These are phyloP conservation scores for Oscheius sp. DNA, from an alignment of 2,888 invertebrate species.

Conservation along the genomic window DNA sequence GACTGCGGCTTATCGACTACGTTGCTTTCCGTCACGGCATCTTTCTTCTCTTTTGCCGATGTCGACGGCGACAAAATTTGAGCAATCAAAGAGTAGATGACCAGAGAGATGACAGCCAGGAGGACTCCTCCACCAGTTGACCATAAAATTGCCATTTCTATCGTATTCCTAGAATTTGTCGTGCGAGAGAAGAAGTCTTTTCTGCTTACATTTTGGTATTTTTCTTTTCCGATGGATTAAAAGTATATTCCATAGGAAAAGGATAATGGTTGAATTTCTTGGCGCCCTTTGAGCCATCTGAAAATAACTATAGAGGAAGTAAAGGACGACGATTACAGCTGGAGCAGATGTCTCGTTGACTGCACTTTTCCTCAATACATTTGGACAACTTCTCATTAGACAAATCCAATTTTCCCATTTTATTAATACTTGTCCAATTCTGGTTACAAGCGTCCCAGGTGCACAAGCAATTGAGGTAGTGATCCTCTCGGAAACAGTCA, in stretches of 20 bases:
- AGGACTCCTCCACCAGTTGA: neutral
- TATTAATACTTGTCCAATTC: neutral
- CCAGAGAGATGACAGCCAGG: neutral
- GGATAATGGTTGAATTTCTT: neutral
- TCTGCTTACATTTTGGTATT: neutral
- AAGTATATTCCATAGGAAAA: neutral
- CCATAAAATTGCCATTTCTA: neutral
- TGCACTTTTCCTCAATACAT: neutral
- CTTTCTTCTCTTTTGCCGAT: no score
- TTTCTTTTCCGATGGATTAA: neutral
- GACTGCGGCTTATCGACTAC: no score
- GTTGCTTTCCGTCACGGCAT: no score
- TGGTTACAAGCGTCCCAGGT: conserved; percentile 3
- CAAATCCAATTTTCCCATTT: no score
- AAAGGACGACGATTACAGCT: neutral
- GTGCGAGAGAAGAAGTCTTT: neutral
- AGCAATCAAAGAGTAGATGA: no score
- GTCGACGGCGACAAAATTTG: no score
- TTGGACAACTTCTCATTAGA: neutral
- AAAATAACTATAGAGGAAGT: neutral
- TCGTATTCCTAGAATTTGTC: neutral
- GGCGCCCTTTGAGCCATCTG: conserved; percentile 4
- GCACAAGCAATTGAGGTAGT: conserved; percentile 11
- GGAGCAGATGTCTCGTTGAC: neutral
- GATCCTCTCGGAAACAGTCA: neutral